Evolutionary conservation across 2,113 vertebrate species (phyloP).

Genomic region (Carettochelys insculpta): DNA sequence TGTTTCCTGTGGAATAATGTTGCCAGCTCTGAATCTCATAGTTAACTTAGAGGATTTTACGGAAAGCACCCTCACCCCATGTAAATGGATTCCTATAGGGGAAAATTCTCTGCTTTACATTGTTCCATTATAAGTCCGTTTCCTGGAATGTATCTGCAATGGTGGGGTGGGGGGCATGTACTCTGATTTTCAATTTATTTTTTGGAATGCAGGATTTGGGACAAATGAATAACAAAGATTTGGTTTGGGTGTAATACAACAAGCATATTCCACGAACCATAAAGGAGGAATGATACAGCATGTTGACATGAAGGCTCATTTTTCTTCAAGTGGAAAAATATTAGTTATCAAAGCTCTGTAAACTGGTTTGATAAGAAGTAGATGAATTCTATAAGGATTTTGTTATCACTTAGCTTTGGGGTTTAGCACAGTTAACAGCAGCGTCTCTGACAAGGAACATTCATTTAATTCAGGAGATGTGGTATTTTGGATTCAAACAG

Average conservation of each 20-base stretch:
- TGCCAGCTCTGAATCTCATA: too few relatives aligned
- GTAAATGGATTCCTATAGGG: too few relatives aligned
- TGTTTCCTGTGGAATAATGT: too few relatives aligned
- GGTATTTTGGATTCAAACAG: not conserved
- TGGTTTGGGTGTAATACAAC: not conserved
- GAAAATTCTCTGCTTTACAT: too few relatives aligned
- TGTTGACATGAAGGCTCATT: not conserved
- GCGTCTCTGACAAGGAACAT: not conserved
- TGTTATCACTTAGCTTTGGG: not conserved
- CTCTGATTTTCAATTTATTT: not conserved
- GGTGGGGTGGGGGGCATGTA: too few relatives aligned
- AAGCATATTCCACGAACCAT: not conserved
- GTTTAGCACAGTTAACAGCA: not conserved
- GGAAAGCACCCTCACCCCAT: too few relatives aligned
- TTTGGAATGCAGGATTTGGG: not conserved
- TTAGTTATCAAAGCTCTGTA: not conserved
- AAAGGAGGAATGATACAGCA: not conserved
- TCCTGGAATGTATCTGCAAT: too few relatives aligned
- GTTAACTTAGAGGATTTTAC: too few relatives aligned
- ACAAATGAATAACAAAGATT: not conserved
- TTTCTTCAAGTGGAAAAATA: not conserved
- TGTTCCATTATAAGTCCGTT: too few relatives aligned
- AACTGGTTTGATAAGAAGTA: not conserved
- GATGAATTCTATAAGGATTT: not conserved
- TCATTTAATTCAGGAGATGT: not conserved